Conservation (phyloP, 2,113 vertebrate genomes). For the Zosterops japonicus region DNA sequence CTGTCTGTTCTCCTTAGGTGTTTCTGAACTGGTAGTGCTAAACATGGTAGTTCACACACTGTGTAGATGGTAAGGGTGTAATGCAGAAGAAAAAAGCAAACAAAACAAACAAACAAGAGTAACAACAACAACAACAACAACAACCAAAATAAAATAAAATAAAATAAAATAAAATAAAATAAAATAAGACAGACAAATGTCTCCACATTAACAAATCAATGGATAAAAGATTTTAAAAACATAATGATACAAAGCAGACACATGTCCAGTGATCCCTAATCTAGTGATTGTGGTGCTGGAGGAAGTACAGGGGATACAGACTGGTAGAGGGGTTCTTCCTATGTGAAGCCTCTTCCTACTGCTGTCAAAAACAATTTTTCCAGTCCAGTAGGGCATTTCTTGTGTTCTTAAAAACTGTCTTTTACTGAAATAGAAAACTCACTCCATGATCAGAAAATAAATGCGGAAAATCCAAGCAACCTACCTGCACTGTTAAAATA, state of each 20-base stretch:
- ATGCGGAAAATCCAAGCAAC: not conserved
- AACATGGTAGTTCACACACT: not conserved
- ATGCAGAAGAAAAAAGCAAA: not conserved
- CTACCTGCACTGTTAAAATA: not conserved
- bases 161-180: too few species aligned
- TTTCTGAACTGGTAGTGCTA: not conserved
- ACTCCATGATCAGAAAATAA: not conserved
- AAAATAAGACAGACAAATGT: not conserved
- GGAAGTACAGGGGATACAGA: not conserved
- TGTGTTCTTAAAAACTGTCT: not conserved
- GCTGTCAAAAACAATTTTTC: not conserved
- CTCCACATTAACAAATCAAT: not conserved
- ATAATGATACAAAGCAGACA: not conserved
- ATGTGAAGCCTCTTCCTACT: not conserved
- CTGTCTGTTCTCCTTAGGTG: not conserved
- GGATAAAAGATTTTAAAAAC: not conserved
- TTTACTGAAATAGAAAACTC: not conserved
- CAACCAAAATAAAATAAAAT: too few species aligned
- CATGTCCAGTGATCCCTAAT: fast-evolving
- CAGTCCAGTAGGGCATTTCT: not conserved
- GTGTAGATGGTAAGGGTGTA: not conserved
- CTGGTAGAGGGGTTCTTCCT: not conserved
- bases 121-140: too few species aligned
- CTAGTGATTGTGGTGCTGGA: not conserved
- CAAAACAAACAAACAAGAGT: not conserved